Conservation (phyloP, 2,113 vertebrate species). For the Actenoides hombroni region DNA sequence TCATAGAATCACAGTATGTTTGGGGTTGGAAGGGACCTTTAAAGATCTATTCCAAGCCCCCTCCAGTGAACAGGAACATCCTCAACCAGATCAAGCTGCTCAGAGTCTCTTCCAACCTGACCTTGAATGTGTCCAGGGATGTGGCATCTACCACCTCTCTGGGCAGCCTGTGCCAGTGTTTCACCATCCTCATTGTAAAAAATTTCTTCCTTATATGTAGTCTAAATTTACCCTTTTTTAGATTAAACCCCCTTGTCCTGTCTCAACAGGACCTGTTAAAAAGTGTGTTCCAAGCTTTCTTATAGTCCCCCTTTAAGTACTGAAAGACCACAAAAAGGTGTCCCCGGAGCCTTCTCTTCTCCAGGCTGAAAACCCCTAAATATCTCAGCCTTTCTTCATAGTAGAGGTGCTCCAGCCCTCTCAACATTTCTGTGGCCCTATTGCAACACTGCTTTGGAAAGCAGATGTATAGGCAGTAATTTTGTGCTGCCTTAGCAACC, state of each 20-base stretch:
- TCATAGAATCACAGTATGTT: not conserved
- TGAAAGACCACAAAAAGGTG: not conserved
- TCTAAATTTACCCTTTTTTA: not conserved
- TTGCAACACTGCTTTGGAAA: not conserved
- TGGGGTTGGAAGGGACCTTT: not conserved
- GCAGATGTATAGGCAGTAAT: not conserved
- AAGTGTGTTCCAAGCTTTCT: not conserved
- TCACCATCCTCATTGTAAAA: not conserved
- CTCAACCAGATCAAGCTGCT: not conserved
- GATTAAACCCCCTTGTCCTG: not conserved
- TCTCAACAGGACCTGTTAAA: not conserved
- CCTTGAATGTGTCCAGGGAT: not conserved
- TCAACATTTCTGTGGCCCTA: not conserved
- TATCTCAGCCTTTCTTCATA: not conserved
- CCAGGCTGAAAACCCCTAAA: not conserved
- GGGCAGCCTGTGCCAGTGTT: not conserved
- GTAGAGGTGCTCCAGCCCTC: not conserved
- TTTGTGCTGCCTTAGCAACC: not conserved
- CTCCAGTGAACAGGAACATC: not conserved
- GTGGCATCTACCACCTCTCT: not conserved
- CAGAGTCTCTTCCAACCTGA: not conserved
- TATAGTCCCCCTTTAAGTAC: not conserved
- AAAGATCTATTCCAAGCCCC: not conserved
- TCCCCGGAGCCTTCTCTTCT: not conserved
- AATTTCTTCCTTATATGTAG: not conserved